A percentile compares a stretch with the other conserved stretches of the same genome.
Evolutionary conservation across 1,140 invertebrate genomes (phyloP).

Genomic region (Drosophila rufa): DNA sequence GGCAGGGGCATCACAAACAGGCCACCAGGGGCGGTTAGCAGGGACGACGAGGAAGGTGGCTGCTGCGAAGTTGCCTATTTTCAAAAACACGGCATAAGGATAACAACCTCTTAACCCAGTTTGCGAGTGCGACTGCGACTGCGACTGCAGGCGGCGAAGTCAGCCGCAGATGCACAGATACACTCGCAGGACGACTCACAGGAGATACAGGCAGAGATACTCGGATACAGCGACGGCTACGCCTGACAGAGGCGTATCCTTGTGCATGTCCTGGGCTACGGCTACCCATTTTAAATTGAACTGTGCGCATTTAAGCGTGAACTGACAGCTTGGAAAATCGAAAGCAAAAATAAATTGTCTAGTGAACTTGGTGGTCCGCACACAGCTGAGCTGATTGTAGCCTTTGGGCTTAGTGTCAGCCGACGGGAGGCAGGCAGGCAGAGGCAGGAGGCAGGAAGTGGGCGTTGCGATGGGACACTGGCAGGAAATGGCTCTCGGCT

Average conservation of each 20-base stretch:
- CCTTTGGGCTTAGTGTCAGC: slow-evolving; percentile 78
- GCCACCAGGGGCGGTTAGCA: slow-evolving; percentile 36
- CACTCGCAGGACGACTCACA: slow-evolving; percentile 12
- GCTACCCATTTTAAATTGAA: slow-evolving; percentile 81
- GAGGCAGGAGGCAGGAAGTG: slow-evolving; percentile 25
- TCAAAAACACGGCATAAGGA: slow-evolving; percentile 82
- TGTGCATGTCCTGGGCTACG: slow-evolving; percentile 61
- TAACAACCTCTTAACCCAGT: slow-evolving; percentile 84
- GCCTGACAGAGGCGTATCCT: slow-evolving; percentile 52
- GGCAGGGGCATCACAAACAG: slow-evolving; percentile 78
- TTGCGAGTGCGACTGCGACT: slow-evolving; percentile 52
- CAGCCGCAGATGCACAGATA: slow-evolving; percentile 28
- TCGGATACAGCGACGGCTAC: slow-evolving; percentile 27
- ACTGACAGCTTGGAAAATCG: slow-evolving; percentile 83
- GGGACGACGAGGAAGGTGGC: slow-evolving; percentile 1
- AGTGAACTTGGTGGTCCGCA: slow-evolving; percentile 79
- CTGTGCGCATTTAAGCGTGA: slow-evolving; percentile 83
- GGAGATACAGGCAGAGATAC: slow-evolving; percentile 5
- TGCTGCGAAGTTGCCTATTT: slow-evolving; percentile 69
- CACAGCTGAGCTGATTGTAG: slow-evolving; percentile 81
- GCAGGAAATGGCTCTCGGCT: slow-evolving; percentile 63
- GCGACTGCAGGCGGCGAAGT: slow-evolving; percentile 39
- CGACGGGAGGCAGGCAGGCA: slow-evolving; percentile 31
- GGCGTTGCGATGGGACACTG: slow-evolving; percentile 32
- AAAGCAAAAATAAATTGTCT: slow-evolving; percentile 84